These are phyloP conservation scores for Drosophila dives DNA, from an alignment of 2,888 invertebrate species.

Conservation along the genomic window DNA sequence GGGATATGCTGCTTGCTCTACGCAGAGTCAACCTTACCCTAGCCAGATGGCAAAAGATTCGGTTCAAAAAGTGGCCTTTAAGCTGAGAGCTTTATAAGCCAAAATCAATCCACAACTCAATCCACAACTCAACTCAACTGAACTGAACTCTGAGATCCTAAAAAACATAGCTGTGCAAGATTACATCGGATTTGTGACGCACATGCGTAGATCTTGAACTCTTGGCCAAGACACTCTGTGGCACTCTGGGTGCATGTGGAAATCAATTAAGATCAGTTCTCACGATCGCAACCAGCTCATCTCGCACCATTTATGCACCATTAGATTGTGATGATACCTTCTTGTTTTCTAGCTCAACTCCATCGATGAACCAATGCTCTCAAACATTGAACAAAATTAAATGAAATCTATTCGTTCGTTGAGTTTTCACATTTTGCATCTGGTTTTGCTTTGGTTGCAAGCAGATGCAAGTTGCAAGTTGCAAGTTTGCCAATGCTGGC, in stretches of 20 bases:
- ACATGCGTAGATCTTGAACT: conserved; percentile 66
- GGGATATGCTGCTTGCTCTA: neutral
- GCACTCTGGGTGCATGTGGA: conserved; percentile 79
- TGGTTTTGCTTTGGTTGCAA: neutral
- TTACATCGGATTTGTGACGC: conserved; percentile 62
- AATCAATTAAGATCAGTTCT: conserved; percentile 84
- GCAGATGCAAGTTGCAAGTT: conserved; percentile 2
- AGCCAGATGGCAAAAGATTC: conserved; percentile 26
- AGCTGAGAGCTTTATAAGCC: neutral
- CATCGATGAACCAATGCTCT: conserved; percentile 15
- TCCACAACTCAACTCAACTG: neutral
- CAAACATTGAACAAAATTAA: conserved; percentile 8
- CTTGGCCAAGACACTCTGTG: conserved; percentile 67
- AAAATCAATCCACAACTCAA: neutral
- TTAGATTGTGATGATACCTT: neutral
- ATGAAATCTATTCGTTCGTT: neutral
- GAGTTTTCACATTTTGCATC: neutral
- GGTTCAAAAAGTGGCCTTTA: neutral
- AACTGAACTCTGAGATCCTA: conserved; percentile 4
- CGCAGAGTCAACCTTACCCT: neutral
- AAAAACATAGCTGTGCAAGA: conserved; percentile 18
- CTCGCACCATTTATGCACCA: neutral
- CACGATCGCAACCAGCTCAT: conserved; percentile 79
- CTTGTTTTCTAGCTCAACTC: conserved; percentile 1
- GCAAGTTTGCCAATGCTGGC: neutral